These are phyloP conservation scores for Tokudaia tokunoshimensis DNA, from an alignment of 2,797 vertebrate species.

Conservation along the genomic window DNA sequence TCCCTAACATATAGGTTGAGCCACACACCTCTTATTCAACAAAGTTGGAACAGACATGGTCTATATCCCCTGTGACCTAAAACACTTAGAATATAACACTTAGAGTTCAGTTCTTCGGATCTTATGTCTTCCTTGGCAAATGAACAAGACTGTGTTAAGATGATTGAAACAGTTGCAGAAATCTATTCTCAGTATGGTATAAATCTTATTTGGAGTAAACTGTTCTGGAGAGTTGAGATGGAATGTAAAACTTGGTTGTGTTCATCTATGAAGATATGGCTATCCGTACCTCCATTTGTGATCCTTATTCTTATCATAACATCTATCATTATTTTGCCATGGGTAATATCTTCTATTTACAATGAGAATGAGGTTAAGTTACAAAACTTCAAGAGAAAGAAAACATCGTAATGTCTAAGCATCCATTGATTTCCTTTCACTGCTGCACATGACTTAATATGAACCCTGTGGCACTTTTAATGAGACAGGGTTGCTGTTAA, in stretches of 20 bases:
- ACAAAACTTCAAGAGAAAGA: constrained; percentile 46
- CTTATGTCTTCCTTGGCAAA: background rate
- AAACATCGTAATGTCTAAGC: constrained; percentile 23
- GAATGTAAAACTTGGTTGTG: background rate
- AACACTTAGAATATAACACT: background rate
- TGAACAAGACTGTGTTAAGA: background rate
- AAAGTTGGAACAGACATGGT: background rate
- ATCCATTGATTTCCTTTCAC: constrained; percentile 37
- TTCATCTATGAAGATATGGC: background rate
- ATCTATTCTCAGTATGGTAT: background rate
- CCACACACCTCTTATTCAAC: background rate
- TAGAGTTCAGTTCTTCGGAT: background rate
- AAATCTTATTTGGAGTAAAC: background rate
- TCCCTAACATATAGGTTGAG: background rate
- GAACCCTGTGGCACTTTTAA: constrained; percentile 36
- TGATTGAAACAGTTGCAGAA: constrained; percentile 13
- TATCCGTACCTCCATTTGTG: background rate
- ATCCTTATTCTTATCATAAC: background rate
- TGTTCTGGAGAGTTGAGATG: background rate
- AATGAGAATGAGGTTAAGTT: constrained; percentile 37
- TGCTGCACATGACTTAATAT: constrained; percentile 18
- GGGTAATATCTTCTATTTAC: constrained; percentile 41
- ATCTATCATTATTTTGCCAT: constrained; percentile 23
- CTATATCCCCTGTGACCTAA: background rate
- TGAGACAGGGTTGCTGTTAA: background rate